A percentile compares a stretch with the other conserved stretches of the same genome.
phyloP scores from a whole-genome alignment of 2,888 invertebrate genomes.

The Chrysolina americana region DNA sequence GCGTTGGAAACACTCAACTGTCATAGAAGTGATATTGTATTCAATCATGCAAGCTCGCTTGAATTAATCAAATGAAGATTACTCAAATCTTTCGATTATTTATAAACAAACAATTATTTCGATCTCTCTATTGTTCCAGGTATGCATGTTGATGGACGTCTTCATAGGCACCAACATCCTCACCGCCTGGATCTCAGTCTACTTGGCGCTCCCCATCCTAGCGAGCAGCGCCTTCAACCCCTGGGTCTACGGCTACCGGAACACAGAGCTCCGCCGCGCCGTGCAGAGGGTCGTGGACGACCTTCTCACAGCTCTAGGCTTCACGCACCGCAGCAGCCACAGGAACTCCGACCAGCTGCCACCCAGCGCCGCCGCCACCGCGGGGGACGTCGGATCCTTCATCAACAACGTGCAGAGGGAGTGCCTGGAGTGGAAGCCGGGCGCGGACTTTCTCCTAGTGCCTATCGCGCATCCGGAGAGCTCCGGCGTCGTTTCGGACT shows the following conservation, averaged over 20 bases:
- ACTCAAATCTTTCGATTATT: no score
- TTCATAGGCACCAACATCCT: constrained; percentile 71
- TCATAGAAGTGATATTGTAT: no score
- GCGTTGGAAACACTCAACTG: no score
- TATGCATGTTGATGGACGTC: constrained; percentile 73
- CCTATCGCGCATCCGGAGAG: constrained; percentile 67
- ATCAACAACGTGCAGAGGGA: constrained; percentile 65
- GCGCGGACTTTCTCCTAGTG: constrained; percentile 64
- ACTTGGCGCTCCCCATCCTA: constrained; percentile 74
- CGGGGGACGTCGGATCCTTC: constrained; percentile 66
- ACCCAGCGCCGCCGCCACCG: constrained; percentile 67
- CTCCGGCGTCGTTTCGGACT: constrained; percentile 61
- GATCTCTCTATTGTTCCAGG: constrained; percentile 63
- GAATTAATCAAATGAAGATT: no score
- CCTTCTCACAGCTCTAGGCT: constrained; percentile 68
- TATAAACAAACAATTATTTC: no score
- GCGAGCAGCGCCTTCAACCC: constrained; percentile 76
- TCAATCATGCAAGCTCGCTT: no score
- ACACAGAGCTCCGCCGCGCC: constrained; percentile 75
- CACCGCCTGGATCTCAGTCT: constrained; percentile 72
- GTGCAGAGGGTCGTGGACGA: constrained; percentile 74
- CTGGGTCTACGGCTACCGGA: constrained; percentile 78
- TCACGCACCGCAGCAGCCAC: constrained; percentile 66
- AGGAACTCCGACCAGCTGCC: constrained; percentile 61
- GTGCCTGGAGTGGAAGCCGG: constrained; percentile 58